Evolutionary conservation across 2,797 vertebrate species (phyloP).

Genomic region (Micrastur ruficollis): DNA sequence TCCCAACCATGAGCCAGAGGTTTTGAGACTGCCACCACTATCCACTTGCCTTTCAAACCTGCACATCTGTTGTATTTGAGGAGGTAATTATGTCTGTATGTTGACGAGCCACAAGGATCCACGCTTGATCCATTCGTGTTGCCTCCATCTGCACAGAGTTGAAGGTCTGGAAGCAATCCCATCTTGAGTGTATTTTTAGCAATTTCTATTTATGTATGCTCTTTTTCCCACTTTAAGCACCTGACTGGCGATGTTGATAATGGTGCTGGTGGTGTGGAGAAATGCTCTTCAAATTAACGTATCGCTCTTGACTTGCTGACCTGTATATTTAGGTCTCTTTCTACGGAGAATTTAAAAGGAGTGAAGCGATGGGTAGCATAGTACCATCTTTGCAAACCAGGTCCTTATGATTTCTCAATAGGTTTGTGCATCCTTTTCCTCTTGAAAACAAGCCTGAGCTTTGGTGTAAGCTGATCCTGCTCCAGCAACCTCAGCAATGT

Average conservation of each 20-base stretch:
- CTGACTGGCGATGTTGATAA: background rate
- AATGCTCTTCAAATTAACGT: background rate
- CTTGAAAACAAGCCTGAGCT: background rate
- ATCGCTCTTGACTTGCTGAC: background rate
- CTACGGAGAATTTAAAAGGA: background rate
- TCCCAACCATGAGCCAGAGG: rapidly evolving
- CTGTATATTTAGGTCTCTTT: background rate
- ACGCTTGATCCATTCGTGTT: rapidly evolving
- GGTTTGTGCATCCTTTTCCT: background rate
- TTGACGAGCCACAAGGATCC: background rate
- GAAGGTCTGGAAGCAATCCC: background rate
- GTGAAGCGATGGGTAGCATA: background rate
- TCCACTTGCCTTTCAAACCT: background rate
- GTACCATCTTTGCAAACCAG: background rate
- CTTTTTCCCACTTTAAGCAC: background rate
- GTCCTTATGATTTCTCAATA: background rate
- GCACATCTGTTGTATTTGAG: rapidly evolving
- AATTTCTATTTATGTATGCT: background rate
- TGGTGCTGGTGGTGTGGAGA: background rate
- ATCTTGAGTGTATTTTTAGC: background rate
- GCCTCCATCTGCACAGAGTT: background rate
- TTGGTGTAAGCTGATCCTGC: background rate
- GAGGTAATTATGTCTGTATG: background rate
- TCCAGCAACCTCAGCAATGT: conserved; percentile 14
- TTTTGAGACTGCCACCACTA: background rate